These are phyloP conservation scores for Tretioscincus oriximinensis DNA, from an alignment of 2,113 vertebrate species.

Conservation along the genomic window DNA sequence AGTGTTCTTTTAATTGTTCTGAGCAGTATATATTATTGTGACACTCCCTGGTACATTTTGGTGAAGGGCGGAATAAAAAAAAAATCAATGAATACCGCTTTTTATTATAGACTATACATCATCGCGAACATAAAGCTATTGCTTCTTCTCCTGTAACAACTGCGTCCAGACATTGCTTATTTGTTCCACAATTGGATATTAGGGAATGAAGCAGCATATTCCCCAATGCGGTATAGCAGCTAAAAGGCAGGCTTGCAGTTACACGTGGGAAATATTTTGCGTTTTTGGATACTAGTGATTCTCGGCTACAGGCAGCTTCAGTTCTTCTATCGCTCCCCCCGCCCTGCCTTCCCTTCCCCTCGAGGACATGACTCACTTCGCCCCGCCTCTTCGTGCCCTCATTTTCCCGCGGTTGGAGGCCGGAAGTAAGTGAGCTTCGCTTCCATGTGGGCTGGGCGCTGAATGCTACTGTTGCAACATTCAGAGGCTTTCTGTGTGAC, in stretches of 20 bases:
- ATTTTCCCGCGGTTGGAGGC: constrained; percentile 31
- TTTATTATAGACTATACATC: not conserved
- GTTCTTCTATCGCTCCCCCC: not conserved
- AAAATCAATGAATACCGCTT: no score
- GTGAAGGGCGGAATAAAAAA: no score
- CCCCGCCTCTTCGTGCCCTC: constrained; percentile 2
- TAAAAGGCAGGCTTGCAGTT: no score
- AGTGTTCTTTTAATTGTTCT: no score
- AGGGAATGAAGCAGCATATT: not conserved
- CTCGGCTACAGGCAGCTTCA: not conserved
- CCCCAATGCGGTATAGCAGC: not conserved
- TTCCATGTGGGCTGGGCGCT: not conserved
- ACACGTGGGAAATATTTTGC: not conserved
- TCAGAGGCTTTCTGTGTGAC: no score
- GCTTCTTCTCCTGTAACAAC: not conserved
- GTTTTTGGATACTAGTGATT: not conserved
- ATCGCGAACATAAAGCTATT: not conserved
- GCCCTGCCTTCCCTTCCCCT: not conserved
- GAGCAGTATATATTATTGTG: no score
- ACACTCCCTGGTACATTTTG: no score
- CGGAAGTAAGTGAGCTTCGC: constrained; percentile 1
- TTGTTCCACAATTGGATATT: no score
- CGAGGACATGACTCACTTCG: not conserved
- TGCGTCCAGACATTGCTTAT: not conserved
- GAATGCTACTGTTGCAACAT: not conserved